Evolutionary conservation across 2,113 vertebrate genomes (phyloP), one percentile per base, ranked within the genome.

Genomic region (Maccullochella peelii): DNA sequence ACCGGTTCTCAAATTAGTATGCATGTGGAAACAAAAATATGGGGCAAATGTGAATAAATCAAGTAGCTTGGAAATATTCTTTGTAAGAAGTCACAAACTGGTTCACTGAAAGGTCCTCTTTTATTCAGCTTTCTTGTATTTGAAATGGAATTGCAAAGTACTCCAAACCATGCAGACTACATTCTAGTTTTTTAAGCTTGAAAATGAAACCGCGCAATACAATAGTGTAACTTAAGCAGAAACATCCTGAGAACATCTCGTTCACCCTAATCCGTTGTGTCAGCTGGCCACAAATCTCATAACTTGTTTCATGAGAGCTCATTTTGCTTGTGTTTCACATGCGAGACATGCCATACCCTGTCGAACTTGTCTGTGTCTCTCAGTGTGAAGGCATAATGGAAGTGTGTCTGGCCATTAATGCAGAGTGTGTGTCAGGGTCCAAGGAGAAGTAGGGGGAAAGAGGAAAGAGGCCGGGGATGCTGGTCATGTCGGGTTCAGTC

Each of bases 41-140:
- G 81, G 88, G 85, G 33, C 86, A 38, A 55, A 83, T 75, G 36
- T 90, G 85, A 90, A 92, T 91, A 84, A 83, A 91, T 88, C 63
- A 90, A 73, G 47, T 14, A 72, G 71, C 71, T 67, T 57, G 44
- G 65, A 62, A 57, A 54, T 40, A 78, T 61, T 61, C 75, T 36
- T 81, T 73, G 78, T 74, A 54, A 76, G 59, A 70, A 76, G 59
- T 47, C 63, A 62, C 62, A 74, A 58, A 67, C 73, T 73, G 57
- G 68, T 36, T 83, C 18, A 67, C 54, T 85, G 74, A 61, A 77
- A 81, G 65, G 27, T 65, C 80, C 52, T 71, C 18, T 42, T 72
- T 86, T 70, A 65, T 63, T 74, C 71, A 49, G 27, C 40, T 82
- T 27, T 40, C 38, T 84, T 25, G 8, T 61, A 25, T 80, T 82